Conservation (phyloP, 2,113 vertebrate species). For the Myiopsitta monachus region DNA sequence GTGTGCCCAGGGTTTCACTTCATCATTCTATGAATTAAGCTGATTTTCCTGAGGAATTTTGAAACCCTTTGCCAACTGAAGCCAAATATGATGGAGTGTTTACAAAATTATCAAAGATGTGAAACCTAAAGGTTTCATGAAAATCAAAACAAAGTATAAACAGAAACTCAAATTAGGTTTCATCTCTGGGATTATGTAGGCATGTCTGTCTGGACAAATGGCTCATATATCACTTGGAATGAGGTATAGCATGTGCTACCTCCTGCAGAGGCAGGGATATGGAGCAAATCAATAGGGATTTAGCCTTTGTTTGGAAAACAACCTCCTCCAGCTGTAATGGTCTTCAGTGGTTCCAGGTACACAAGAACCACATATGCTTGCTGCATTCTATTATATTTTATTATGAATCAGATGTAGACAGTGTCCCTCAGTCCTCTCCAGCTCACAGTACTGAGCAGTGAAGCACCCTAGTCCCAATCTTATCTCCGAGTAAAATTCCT, state of each 20-base stretch:
- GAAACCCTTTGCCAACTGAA: neutral
- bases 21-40: neutral
- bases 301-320: neutral
- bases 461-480: neutral
- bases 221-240: neutral
- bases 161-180: neutral
- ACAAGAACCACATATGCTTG: neutral
- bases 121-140: neutral
- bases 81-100: neutral
- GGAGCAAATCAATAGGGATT: neutral
- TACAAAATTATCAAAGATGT: neutral
- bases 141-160: neutral
- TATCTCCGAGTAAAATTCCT: neutral
- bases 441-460: neutral
- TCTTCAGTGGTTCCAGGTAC: neutral
- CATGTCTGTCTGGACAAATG: neutral
- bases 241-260: accelerated
- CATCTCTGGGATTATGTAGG: neutral
- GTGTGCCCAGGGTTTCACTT: neutral
- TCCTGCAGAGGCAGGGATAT: neutral
- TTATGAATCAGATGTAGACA: neutral
- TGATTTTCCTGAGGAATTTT: neutral
- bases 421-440: neutral
- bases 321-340: neutral
- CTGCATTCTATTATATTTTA: neutral